Evolutionary conservation across 2,888 invertebrate species (phyloP).

Genomic region (Dysmachus trigonus): DNA sequence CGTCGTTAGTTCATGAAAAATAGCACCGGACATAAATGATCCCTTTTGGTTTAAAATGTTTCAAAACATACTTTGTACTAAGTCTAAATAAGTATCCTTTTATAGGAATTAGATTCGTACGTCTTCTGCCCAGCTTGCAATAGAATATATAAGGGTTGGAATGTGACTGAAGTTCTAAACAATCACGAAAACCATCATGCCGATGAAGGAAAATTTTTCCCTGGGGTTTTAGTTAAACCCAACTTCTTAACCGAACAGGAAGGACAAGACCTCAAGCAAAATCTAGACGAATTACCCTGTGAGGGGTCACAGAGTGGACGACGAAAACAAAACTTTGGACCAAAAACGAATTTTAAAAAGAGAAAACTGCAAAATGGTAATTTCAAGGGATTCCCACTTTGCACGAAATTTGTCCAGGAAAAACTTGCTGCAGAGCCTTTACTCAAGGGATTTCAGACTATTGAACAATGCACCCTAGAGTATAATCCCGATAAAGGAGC

Average conservation of each 20-base stretch:
- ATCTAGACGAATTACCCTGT: conserved; percentile 86
- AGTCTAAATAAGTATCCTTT: too few relatives aligned
- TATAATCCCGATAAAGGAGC: conserved; percentile 88
- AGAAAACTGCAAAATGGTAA: conserved; percentile 78
- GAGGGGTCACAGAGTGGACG: conserved; percentile 93
- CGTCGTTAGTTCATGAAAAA: too few relatives aligned
- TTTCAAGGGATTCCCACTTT: conserved; percentile 89
- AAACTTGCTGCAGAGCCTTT: conserved; percentile 72
- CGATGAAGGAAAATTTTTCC: conserved; percentile 61
- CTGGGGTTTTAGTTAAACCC: conserved; percentile 74
- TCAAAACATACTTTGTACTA: too few relatives aligned
- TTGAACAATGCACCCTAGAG: conserved; percentile 96
- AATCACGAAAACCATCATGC: background rate
- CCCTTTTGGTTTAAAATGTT: too few relatives aligned
- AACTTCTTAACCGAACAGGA: conserved; percentile 81
- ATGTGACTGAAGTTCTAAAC: conserved; percentile 66
- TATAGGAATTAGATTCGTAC: conserved; percentile 69
- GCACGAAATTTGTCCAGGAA: conserved; percentile 80
- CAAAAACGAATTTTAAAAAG: conserved; percentile 98
- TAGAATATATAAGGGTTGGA: conserved; percentile 80
- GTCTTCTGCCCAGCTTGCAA: conserved; percentile 82
- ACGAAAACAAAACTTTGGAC: conserved; percentile 97
- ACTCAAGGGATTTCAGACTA: conserved; percentile 78
- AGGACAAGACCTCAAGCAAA: conserved; percentile 71
- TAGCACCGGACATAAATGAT: too few relatives aligned